Evolutionary conservation across 1,140 invertebrate genomes (phyloP).

Genomic region (Coelopa frigida): DNA sequence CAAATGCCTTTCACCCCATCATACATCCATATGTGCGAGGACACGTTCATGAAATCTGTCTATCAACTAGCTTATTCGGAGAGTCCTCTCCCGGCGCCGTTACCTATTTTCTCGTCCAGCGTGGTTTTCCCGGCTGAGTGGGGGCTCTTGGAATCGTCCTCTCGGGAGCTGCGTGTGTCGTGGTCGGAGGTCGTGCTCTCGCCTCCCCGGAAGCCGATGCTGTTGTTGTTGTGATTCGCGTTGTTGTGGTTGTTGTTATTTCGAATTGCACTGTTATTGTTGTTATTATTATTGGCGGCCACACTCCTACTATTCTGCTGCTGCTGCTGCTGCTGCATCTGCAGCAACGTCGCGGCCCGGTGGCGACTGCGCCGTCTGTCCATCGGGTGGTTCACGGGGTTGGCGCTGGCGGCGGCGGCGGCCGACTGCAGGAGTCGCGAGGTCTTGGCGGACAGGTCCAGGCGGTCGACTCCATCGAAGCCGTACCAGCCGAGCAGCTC

Average conservation of each 20-base stretch:
- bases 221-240: slow-evolving; percentile 10
- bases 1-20: no score
- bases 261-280: slow-evolving; percentile 11
- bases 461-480: slow-evolving; percentile 61
- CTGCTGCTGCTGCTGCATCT: slow-evolving; percentile 24
- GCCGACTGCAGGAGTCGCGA: slow-evolving; percentile 35
- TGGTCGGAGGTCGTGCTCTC: slow-evolving; percentile 39
- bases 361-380: slow-evolving; percentile 26
- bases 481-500: slow-evolving; percentile 85
- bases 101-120: slow-evolving; percentile 41
- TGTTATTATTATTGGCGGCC: slow-evolving; percentile 15
- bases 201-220: slow-evolving; percentile 18
- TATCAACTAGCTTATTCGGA: no score
- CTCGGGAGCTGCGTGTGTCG: slow-evolving; percentile 37
- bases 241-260: not conserved
- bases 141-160: slow-evolving; percentile 44
- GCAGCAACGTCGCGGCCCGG: slow-evolving; percentile 19
- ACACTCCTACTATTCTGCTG: slow-evolving; percentile 7
- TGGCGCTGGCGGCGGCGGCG: slow-evolving; percentile 30
- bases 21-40: slow-evolving; percentile 24
- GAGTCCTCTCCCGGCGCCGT: not conserved
- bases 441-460: slow-evolving; percentile 41
- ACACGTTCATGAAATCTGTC: slow-evolving; percentile 21
- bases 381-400: slow-evolving; percentile 13
- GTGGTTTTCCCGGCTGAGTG: slow-evolving; percentile 31